These are phyloP conservation scores for Cheilosia vernalis DNA, from an alignment of 2,888 invertebrate species.

Conservation along the genomic window DNA sequence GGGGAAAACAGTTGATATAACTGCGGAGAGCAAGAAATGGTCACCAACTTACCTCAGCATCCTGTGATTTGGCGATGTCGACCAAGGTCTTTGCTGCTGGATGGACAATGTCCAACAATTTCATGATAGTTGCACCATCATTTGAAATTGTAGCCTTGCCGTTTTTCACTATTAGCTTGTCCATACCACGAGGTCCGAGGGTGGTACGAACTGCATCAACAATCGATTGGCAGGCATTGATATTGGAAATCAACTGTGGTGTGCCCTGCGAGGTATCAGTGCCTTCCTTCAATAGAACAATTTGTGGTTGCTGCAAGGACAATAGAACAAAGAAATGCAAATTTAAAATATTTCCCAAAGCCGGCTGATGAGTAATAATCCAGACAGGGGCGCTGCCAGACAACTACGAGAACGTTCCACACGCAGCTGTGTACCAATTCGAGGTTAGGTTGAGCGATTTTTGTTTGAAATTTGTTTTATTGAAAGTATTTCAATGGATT, in stretches of 20 bases:
- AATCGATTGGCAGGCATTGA: constrained; percentile 97
- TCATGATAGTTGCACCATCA: constrained; percentile 99
- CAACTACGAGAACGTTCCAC: constrained; percentile 67
- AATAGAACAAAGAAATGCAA: constrained; percentile 25
- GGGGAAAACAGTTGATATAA: neutral
- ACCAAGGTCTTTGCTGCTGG: constrained; percentile 99
- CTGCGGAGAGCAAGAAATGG: neutral
- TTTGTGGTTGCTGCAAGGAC: constrained; percentile 95
- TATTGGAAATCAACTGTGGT: constrained; percentile 97
- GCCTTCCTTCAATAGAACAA: constrained; percentile 98
- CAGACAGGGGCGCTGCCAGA: constrained; percentile 13
- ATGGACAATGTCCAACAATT: constrained; percentile 98
- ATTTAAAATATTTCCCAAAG: constrained; percentile 13
- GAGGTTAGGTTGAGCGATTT: constrained; percentile 60
- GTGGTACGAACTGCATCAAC: constrained; percentile 98
- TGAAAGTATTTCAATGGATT: neutral
- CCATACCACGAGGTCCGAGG: constrained; percentile 99
- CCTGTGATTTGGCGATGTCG: constrained; percentile 99
- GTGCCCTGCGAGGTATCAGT: constrained; percentile 98
- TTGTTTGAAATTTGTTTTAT: constrained; percentile 37
- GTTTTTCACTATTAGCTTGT: constrained; percentile 97
- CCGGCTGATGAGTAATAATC: constrained; percentile 56
- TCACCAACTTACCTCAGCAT: constrained; percentile 91
- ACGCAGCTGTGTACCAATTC: constrained; percentile 27
- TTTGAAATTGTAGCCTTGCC: constrained; percentile 99